A percentile compares a stretch with the other conserved stretches of the same genome.
Conservation (phyloP, 1,140 invertebrate species). For the Phthorimaea operculella region DNA sequence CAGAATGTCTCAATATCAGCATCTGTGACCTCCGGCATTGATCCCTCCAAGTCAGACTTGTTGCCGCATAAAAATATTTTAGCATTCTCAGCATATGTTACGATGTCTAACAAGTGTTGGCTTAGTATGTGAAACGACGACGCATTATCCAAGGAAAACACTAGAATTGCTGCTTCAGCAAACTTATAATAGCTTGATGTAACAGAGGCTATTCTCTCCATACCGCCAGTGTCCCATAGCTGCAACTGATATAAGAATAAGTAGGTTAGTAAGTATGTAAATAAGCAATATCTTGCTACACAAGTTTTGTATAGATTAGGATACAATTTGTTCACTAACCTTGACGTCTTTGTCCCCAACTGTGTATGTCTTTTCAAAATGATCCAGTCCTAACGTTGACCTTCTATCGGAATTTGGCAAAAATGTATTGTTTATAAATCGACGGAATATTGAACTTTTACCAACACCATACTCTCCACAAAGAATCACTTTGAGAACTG, state of each 20-base stretch:
- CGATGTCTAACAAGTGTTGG: conserved; percentile 90
- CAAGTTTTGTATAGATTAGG: neutral
- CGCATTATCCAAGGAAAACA: conserved; percentile 90
- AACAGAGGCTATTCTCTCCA: conserved; percentile 93
- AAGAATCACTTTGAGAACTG: conserved; percentile 93
- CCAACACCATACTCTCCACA: conserved; percentile 96
- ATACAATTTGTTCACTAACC: conserved; percentile 60
- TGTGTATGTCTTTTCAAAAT: conserved; percentile 84
- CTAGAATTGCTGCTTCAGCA: conserved; percentile 89
- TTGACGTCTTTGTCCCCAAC: conserved; percentile 81
- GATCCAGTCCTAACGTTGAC: conserved; percentile 91
- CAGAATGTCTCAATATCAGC: conserved; percentile 92
- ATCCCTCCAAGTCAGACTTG: conserved; percentile 82
- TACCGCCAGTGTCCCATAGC: conserved; percentile 93
- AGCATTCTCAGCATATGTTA: conserved; percentile 92
- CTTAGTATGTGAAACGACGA: conserved; percentile 92
- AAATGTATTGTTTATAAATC: conserved; percentile 91
- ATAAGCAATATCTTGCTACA: neutral
- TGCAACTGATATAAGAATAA: conserved; percentile 74
- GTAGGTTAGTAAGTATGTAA: conserved; percentile 21
- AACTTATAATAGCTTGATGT: conserved; percentile 95
- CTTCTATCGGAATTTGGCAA: conserved; percentile 81
- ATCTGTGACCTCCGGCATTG: conserved; percentile 82
- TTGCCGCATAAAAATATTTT: conserved; percentile 95
- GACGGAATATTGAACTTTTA: conserved; percentile 91